Percentiles rank a stretch among this genome's conserved stretches.
Conservation (phyloP, 2,113 vertebrate genomes). For the Heliornis fulica region DNA sequence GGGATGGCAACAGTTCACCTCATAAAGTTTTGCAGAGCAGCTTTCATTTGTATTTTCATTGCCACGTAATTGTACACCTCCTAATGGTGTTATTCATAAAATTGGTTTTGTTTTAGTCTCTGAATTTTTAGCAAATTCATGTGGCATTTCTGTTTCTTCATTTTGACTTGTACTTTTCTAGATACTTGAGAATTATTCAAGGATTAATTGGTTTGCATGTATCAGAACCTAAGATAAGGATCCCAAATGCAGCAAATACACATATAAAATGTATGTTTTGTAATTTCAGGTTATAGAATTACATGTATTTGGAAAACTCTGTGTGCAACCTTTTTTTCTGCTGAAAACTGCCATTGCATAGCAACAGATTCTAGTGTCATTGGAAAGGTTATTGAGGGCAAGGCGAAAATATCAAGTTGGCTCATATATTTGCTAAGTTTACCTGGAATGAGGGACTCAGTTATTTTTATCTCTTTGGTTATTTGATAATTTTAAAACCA, state of each 20-base stretch:
- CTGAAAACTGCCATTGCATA: background rate
- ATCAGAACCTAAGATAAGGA: background rate
- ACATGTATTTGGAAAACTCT: background rate
- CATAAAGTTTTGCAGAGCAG: background rate
- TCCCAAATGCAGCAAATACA: background rate
- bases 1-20: background rate
- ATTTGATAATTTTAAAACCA: background rate
- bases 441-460: background rate
- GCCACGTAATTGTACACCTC: background rate
- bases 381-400: background rate
- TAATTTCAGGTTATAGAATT: background rate
- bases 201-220: background rate
- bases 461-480: background rate
- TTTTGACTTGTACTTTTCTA: background rate
- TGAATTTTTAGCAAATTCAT: background rate
- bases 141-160: background rate
- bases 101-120: background rate
- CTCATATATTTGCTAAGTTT: background rate
- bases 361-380: background rate
- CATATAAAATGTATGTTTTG: background rate
- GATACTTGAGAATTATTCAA: background rate
- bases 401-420: background rate
- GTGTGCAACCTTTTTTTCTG: background rate
- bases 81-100: background rate
- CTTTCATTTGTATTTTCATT: background rate